phyloP scores from a whole-genome alignment of 2,888 invertebrate genomes.

The Polia nebulosa region DNA sequence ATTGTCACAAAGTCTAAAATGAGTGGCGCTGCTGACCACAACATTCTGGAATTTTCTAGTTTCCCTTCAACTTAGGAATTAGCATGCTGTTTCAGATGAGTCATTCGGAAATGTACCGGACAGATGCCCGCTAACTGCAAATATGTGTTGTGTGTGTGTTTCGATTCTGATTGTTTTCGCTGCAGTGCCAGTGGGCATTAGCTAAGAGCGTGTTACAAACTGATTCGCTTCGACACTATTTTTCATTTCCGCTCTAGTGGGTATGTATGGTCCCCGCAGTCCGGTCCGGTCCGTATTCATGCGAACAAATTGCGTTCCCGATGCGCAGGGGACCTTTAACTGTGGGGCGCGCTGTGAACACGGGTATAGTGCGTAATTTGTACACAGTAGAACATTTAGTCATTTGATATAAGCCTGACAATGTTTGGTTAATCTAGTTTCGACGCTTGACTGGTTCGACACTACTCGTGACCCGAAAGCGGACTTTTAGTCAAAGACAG shows the following conservation, averaged over 20 bases:
- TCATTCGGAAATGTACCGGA: neutral
- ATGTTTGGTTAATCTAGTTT: no score
- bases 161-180: neutral
- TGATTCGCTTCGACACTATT: neutral
- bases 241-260: conserved; percentile 19
- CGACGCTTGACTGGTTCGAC: no score
- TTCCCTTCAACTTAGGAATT: no score
- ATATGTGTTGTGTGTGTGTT: no score
- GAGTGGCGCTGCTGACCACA: no score
- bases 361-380: neutral
- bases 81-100: neutral
- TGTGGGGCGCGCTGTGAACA: neutral
- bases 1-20: neutral
- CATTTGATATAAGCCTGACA: no score
- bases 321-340: neutral
- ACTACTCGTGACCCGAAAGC: no score
- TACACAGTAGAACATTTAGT: neutral
- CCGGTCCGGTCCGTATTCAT: conserved; percentile 1
- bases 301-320: conserved; percentile 23
- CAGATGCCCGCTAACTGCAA: no score
- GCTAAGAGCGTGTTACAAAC: neutral
- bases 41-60: no score
- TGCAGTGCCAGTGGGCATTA: neutral
- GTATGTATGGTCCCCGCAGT: neutral
- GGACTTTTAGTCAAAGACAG: no score